Base-by-base conservation (phyloP, 2,113 vertebrate species). In the Gambusia affinis region DNA sequence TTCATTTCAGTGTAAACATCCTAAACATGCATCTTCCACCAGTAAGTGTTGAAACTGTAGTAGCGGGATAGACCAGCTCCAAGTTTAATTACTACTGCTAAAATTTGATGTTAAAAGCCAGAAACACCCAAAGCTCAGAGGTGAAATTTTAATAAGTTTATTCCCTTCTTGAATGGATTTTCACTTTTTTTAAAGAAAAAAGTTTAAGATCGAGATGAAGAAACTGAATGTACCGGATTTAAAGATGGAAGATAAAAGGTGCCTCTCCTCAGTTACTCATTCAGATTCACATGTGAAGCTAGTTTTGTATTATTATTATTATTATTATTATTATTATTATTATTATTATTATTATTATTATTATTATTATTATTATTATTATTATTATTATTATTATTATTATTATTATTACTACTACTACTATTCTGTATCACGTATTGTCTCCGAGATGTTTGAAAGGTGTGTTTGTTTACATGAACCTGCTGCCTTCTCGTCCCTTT, bases 391-490 rank as follows among this genome's bases (percentile, higher is more conserved):
- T 27, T 27, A 27, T 27, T 27, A 27, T 1, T 27, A 27, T 27
- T 27, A 27, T 27, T 27, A 65, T 70, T 15, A n/a, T 1, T 42
- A 62, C 29, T 66, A 7, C 66, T 68, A 67, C 12, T n/a, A 2
- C 11, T 37, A 10, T 30, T 61, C 17, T 28, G 54, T 64, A 11
- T 68, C 64, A 72, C 30, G 31, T 39, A 31, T 35, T 76, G 8
- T 39, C 3, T 60, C 5, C 70, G 67, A 64, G 27, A 60, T 4
- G 35, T 63, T 19, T 57, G 51, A 57, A 57, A 57, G 22, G 28
- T 63, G 57, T 77, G 76, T 12, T 64, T 82, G 85, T 89, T 89
- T 88, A 85, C 84, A 87, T 64, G 60, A 72, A 68, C n/a, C 69
- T 67, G 72, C 81, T 88, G 74, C 84, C 81, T 80, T 87, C 33